Conservation (phyloP, 2,113 vertebrate species). For the Glaucidium brasilianum region DNA sequence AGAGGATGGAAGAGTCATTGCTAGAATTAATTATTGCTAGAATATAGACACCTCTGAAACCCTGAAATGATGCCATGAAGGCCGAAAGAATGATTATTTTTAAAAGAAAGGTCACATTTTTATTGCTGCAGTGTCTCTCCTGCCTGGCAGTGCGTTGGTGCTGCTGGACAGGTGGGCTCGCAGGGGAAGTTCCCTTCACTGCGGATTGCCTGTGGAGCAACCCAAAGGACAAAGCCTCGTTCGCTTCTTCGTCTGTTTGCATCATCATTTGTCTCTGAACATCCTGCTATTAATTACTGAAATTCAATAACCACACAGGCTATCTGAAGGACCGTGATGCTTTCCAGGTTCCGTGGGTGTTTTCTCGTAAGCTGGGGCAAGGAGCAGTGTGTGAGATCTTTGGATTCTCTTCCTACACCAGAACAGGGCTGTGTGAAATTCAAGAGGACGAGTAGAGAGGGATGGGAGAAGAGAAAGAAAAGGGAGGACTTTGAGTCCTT, state of each 20-base stretch:
- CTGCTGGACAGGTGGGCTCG: neutral
- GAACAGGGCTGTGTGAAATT: constrained; percentile 41
- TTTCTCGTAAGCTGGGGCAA: neutral
- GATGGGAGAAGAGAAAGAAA: neutral
- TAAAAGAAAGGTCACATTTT: neutral
- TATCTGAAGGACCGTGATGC: neutral
- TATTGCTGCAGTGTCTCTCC: neutral
- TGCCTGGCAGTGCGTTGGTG: neutral
- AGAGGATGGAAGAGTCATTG: neutral
- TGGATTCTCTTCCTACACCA: neutral
- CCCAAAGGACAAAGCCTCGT: neutral
- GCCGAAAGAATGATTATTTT: neutral
- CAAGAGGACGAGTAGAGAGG: neutral
- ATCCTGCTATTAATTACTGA: neutral
- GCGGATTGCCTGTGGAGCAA: rapidly evolving
- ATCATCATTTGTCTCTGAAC: neutral
- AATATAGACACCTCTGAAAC: neutral
- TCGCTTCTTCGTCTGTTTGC: rapidly evolving
- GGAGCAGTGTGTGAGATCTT: neutral
- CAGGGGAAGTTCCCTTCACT: neutral
- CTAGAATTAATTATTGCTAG: neutral
- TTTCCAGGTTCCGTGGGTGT: neutral
- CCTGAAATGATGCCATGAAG: neutral
- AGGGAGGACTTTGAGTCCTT: neutral
- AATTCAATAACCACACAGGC: neutral